Evolutionary conservation across 37 sponge, comb jelly and placozoan genomes (phyloP).

Genomic region (Eunapius fragilis): DNA sequence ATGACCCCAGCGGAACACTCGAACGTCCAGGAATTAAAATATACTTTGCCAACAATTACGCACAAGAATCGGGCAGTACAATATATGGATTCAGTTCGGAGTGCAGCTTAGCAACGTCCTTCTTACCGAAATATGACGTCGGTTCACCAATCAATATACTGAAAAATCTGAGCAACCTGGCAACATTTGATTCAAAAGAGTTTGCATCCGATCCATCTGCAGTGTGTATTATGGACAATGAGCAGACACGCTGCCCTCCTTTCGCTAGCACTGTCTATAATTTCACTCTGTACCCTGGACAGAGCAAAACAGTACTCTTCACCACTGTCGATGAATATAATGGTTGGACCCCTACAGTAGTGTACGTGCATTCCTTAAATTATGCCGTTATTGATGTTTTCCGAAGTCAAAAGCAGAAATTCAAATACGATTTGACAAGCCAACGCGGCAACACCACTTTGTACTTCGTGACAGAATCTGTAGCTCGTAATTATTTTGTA

Average conservation of each 20-base stretch:
- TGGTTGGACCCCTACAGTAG: not conserved
- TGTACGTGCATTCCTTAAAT: not conserved
- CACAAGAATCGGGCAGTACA: not conserved
- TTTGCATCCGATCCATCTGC: not conserved
- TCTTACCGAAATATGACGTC: not conserved
- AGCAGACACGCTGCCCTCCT: not conserved
- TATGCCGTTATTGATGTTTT: not conserved
- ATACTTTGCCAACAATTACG: not conserved
- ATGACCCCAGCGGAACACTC: not conserved
- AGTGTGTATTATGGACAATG: not conserved
- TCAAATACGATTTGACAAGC: not conserved
- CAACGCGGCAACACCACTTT: not conserved
- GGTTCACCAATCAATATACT: not conserved
- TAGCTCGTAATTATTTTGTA: not conserved
- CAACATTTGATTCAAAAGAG: not conserved
- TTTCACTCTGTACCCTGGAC: not conserved
- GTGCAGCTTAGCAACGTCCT: not conserved
- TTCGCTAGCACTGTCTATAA: not conserved
- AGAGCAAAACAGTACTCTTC: not conserved
- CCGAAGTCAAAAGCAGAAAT: not conserved
- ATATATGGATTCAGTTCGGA: not conserved
- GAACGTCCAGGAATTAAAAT: not conserved
- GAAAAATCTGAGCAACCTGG: not conserved
- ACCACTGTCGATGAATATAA: not conserved
- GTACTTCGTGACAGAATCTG: not conserved